Evolutionary conservation across 2,113 vertebrate species (phyloP).

Genomic region (Petrocephalus zakoni): DNA sequence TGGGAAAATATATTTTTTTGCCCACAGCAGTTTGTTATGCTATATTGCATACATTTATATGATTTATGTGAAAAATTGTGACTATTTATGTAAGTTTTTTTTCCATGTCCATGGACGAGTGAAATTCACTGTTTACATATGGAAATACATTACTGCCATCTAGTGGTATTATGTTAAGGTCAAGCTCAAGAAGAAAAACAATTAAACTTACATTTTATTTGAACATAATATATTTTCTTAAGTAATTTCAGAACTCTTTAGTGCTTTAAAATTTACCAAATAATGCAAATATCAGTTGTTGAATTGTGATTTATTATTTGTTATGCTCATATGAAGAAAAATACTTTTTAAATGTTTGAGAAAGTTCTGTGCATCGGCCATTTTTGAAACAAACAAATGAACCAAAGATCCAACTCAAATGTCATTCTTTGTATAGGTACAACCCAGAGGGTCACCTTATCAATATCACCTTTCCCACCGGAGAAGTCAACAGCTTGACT

Average conservation of each 20-base stretch:
- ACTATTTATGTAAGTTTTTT: neutral
- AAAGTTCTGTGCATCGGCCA: neutral
- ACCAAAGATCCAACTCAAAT: neutral
- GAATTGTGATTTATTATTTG: neutral
- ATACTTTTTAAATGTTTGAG: neutral
- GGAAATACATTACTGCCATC: conserved; percentile 8
- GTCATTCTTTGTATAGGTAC: conserved; percentile 65
- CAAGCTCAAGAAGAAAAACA: neutral
- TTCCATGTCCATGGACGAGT: neutral
- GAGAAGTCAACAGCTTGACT: conserved; percentile 86
- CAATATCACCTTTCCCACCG: conserved; percentile 87
- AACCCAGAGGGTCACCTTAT: conserved; percentile 82
- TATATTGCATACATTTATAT: neutral
- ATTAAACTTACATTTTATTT: neutral
- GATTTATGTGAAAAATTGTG: neutral
- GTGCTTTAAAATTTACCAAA: neutral
- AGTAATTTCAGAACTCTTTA: neutral
- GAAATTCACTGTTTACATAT: neutral
- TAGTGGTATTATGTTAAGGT: neutral
- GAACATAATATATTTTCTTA: neutral
- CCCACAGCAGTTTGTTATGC: neutral
- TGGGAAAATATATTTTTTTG: neutral
- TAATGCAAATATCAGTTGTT: neutral
- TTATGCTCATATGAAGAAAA: neutral
- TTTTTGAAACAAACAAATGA: neutral